A percentile compares a stretch with the other conserved stretches of the same genome.
Evolutionary conservation across 2,888 invertebrate genomes (phyloP).

Genomic region (Euplexia lucipara): DNA sequence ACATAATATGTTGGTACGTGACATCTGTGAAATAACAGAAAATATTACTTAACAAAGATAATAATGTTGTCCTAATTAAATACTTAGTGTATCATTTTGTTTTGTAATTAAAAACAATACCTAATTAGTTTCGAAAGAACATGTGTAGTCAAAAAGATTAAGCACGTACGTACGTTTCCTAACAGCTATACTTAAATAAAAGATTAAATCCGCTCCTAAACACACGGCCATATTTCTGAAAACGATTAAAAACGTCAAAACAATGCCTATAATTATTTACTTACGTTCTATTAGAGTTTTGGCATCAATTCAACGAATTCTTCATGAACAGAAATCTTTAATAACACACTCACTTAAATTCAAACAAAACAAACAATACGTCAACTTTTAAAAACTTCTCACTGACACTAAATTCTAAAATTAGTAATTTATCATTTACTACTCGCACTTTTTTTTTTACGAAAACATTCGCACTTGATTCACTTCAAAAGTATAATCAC

Average conservation of each 20-base stretch:
- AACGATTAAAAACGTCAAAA: conserved; percentile 49
- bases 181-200: conserved; percentile 42
- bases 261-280: conserved; percentile 58
- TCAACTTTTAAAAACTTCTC: conserved; percentile 40
- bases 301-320: conserved; percentile 67
- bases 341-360: conserved; percentile 56
- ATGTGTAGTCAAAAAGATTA: conserved; percentile 31
- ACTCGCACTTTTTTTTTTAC: no score
- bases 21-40: not conserved
- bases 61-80: conserved; percentile 11
- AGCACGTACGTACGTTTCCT: conserved; percentile 47
- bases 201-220: conserved; percentile 19
- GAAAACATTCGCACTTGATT: conserved; percentile 1
- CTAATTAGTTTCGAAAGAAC: conserved; percentile 26
- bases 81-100: not conserved
- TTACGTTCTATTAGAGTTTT: conserved; percentile 58
- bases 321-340: conserved; percentile 60
- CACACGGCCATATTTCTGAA: conserved; percentile 37
- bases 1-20: not conserved
- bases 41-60: not conserved
- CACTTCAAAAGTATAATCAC: conserved; percentile 13
- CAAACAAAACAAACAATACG: conserved; percentile 46
- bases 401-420: conserved; percentile 22
- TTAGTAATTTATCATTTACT: not conserved
- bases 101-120: conserved; percentile 8